Evolutionary conservation across 23 tunicate species (phyloP).

Genomic region (Phallusia fumigata): DNA sequence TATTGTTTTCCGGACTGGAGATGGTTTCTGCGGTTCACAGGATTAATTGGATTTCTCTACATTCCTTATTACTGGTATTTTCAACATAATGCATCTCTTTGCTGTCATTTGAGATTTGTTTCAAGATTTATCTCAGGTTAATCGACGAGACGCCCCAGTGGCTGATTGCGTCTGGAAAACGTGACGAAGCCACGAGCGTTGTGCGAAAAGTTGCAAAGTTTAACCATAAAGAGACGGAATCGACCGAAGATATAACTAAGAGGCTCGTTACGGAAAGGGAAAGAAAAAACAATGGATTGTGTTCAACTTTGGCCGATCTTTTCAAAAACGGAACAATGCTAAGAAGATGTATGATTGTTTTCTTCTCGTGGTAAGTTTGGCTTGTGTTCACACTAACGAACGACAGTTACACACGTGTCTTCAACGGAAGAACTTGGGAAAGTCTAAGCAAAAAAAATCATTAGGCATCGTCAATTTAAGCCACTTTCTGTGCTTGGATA

Average conservation of each 20-base stretch:
- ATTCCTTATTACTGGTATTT: constrained; percentile 19
- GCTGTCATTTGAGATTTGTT: background rate
- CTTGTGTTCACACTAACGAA: no score
- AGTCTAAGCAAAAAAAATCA: no score
- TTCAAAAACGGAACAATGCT: constrained; percentile 2
- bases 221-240: background rate
- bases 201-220: constrained; percentile 6
- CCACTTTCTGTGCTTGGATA: no score
- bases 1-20: constrained; percentile 1
- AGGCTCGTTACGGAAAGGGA: no score
- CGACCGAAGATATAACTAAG: no score
- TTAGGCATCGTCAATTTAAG: no score
- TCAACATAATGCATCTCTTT: no score
- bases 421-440: no score
- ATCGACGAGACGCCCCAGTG: constrained; percentile 5
- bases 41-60: background rate
- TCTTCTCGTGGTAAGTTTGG: background rate
- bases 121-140: background rate
- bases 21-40: constrained; percentile 14
- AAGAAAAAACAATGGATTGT: no score
- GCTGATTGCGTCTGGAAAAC: constrained; percentile 1
- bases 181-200: background rate
- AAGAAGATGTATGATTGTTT: background rate
- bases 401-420: no score
- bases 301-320: background rate